Conservation (phyloP, 2,113 vertebrate species). For the Smithornis capensis region DNA sequence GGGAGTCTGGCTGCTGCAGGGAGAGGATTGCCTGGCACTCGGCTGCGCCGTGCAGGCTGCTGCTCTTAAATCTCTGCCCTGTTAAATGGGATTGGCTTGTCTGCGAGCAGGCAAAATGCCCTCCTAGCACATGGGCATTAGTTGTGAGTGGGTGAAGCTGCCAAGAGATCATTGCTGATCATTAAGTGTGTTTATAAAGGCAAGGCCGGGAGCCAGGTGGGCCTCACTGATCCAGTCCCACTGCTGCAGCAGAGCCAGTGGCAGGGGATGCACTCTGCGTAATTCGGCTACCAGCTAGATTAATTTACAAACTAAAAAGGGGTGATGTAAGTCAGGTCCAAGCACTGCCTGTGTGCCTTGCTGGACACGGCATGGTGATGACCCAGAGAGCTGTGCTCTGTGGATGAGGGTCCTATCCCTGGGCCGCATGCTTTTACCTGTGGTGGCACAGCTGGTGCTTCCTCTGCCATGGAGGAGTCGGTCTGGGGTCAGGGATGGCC, state of each 20-base stretch:
- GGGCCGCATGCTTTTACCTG: rapidly evolving
- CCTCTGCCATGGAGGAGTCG: not conserved
- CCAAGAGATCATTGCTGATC: conserved; percentile 55
- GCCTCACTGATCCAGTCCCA: not conserved
- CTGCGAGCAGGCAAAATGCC: conserved; percentile 35
- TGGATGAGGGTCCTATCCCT: not conserved
- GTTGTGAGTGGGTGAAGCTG: not conserved
- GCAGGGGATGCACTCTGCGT: not conserved
- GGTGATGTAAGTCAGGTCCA: not conserved
- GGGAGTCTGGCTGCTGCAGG: not conserved
- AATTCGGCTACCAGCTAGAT: not conserved
- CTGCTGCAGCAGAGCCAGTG: not conserved
- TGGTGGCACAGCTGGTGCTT: not conserved
- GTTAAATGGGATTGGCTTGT: conserved; percentile 21
- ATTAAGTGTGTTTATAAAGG: conserved; percentile 46
- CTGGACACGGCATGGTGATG: rapidly evolving
- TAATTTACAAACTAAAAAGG: not conserved
- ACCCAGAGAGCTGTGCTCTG: rapidly evolving
- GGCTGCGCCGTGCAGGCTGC: not conserved
- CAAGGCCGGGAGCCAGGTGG: conserved; percentile 14
- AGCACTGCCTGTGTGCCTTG: not conserved
- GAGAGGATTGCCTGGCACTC: not conserved
- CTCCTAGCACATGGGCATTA: conserved; percentile 33
- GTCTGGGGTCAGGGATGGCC: not conserved
- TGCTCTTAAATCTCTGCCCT: conserved; percentile 51